Evolutionary conservation across 2,113 vertebrate genomes (phyloP).

Genomic region (Carassius gibelio): DNA sequence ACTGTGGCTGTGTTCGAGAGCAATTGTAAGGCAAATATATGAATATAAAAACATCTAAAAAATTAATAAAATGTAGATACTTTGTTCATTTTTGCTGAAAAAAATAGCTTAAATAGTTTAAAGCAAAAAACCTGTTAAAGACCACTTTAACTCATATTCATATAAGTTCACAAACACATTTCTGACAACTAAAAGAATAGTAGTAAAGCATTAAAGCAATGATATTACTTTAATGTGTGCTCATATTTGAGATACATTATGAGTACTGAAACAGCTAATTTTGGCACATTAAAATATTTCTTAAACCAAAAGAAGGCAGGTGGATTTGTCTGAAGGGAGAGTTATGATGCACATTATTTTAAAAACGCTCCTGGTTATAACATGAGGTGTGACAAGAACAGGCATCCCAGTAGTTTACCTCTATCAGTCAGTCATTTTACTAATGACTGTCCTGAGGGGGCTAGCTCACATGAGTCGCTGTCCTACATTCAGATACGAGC

Average conservation of each 20-base stretch:
- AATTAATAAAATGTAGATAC: neutral
- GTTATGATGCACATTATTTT: neutral
- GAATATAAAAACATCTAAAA: neutral
- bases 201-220: neutral
- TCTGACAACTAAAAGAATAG: neutral
- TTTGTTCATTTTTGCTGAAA: neutral
- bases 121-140: neutral
- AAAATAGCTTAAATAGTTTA: no score
- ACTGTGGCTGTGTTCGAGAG: neutral
- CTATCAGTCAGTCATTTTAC: constrained; percentile 3
- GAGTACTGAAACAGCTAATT: neutral
- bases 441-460: constrained; percentile 17
- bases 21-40: neutral
- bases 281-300: neutral
- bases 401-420: neutral
- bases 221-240: neutral
- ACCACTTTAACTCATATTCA: neutral
- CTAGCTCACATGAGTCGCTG: constrained; percentile 1
- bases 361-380: neutral
- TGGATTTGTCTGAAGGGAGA: neutral
- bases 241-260: neutral
- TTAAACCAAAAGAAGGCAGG: neutral
- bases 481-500: constrained; percentile 28
- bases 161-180: neutral
- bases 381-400: constrained; percentile 4